Evolutionary conservation across 1,140 invertebrate species (phyloP).

Genomic region (Goniozus legneri): DNA sequence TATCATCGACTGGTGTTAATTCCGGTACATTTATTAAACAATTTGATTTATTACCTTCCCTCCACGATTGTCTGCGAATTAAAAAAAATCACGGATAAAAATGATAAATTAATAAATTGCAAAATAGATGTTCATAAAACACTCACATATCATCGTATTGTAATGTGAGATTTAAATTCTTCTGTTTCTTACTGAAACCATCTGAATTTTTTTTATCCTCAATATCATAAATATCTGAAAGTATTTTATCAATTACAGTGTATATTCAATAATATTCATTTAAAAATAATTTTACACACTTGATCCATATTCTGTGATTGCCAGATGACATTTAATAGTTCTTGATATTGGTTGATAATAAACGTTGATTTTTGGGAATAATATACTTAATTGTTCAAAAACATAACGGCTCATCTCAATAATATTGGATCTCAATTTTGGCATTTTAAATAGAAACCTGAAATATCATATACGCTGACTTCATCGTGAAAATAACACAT

Average conservation of each 20-base stretch:
- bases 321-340: constrained; percentile 66
- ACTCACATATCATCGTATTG: constrained; percentile 59
- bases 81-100: constrained; percentile 7
- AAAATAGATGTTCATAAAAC: neutral
- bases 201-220: constrained; percentile 42
- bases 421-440: constrained; percentile 57
- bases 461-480: constrained; percentile 14
- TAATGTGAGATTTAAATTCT: constrained; percentile 67
- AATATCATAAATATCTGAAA: constrained; percentile 48
- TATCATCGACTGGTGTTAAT: constrained; percentile 61
- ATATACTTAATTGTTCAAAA: constrained; percentile 54
- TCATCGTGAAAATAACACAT: too few relatives aligned
- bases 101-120: neutral
- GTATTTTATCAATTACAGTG: neutral
- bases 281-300: constrained; percentile 42
- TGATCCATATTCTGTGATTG: constrained; percentile 64
- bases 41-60: constrained; percentile 41
- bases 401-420: constrained; percentile 57
- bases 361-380: constrained; percentile 54
- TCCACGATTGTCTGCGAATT: constrained; percentile 44
- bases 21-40: constrained; percentile 54
- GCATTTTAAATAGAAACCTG: constrained; percentile 60
- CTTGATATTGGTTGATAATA: constrained; percentile 58
- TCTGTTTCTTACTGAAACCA: constrained; percentile 48
- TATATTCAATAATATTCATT: neutral